Percentiles rank a stretch among this genome's conserved stretches.
Evolutionary conservation across 35 echinoderm and acorn worm species (phyloP).

Genomic region (Patiria miniata): DNA sequence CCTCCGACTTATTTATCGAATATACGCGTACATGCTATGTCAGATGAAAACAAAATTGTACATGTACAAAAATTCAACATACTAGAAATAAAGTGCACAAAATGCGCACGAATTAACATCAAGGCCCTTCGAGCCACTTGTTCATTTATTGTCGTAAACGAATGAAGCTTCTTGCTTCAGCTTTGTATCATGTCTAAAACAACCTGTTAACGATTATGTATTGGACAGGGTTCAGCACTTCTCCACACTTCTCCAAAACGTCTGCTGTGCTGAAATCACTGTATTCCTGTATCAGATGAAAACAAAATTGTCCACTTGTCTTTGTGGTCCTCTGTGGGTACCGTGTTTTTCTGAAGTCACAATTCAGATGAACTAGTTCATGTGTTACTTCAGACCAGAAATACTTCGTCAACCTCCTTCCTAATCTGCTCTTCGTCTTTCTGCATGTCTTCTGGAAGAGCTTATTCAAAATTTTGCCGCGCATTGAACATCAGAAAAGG

Average conservation of each 20-base stretch:
- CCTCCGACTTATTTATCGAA: too few relatives aligned
- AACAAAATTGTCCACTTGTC: slow-evolving; percentile 27
- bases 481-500: not conserved
- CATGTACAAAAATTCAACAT: too few relatives aligned
- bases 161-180: too few relatives aligned
- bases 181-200: slow-evolving; percentile 22
- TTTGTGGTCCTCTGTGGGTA: not conserved
- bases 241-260: not conserved
- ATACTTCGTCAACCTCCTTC: slow-evolving; percentile 28
- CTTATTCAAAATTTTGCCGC: not conserved
- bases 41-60: too few relatives aligned
- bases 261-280: not conserved
- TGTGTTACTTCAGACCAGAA: not conserved
- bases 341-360: not conserved
- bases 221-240: slow-evolving; percentile 2
- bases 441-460: slow-evolving; percentile 20
- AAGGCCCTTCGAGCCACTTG: too few relatives aligned
- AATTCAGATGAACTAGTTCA: not conserved
- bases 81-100: too few relatives aligned
- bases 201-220: slow-evolving; percentile 19
- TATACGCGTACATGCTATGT: too few relatives aligned
- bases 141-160: too few relatives aligned
- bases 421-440: slow-evolving; percentile 18
- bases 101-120: too few relatives aligned
- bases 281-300: too few relatives aligned